These are phyloP conservation scores for Bombylius discolor DNA, from an alignment of 2,888 invertebrate genomes.

Conservation along the genomic window DNA sequence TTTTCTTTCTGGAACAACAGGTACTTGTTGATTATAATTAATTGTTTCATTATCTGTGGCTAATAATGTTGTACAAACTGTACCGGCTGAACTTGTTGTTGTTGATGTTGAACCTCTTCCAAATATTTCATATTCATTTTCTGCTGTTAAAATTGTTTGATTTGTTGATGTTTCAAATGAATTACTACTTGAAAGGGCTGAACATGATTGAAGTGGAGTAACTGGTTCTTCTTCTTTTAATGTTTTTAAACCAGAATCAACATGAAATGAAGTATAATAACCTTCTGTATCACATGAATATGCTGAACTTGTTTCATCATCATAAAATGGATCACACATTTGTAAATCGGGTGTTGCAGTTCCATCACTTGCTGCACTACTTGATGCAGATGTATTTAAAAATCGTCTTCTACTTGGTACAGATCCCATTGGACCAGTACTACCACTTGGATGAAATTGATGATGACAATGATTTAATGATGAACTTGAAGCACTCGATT, in stretches of 20 bases:
- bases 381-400: constrained; percentile 63
- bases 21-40: constrained; percentile 44
- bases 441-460: constrained; percentile 32
- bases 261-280: constrained; percentile 94
- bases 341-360: constrained; percentile 68
- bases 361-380: constrained; percentile 74
- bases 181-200: constrained; percentile 47
- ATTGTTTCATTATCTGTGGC: constrained; percentile 53
- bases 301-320: constrained; percentile 81
- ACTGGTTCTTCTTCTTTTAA: constrained; percentile 64
- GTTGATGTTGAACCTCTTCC: constrained; percentile 87
- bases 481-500: constrained; percentile 57
- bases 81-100: constrained; percentile 80
- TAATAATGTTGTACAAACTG: constrained; percentile 72
- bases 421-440: constrained; percentile 49
- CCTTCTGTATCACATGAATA: constrained; percentile 96
- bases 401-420: constrained; percentile 53
- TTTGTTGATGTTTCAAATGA: constrained; percentile 57
- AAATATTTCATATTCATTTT: constrained; percentile 81
- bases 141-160: constrained; percentile 57
- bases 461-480: constrained; percentile 44
- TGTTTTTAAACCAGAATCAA: constrained; percentile 85
- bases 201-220: constrained; percentile 59
- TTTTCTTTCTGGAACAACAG: constrained; percentile 70
- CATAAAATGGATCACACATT: constrained; percentile 58